A percentile compares a stretch with the other conserved stretches of the same genome.
These are phyloP conservation scores for Eilema sororculum DNA, from an alignment of 2,888 invertebrate genomes.

Conservation along the genomic window DNA sequence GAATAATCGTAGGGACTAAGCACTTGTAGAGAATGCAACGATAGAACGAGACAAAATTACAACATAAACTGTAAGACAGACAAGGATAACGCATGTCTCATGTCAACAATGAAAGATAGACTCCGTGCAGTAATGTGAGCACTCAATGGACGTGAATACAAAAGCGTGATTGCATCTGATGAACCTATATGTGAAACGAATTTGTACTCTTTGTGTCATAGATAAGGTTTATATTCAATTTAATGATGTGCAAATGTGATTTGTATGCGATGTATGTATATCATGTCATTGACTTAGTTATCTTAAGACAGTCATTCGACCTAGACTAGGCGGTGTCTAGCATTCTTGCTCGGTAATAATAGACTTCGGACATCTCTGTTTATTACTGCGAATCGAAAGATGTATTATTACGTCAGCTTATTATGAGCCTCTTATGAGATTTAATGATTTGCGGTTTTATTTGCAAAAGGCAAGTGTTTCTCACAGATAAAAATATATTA, in stretches of 20 bases:
- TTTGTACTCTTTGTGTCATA: slow-evolving; percentile 21
- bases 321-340: slow-evolving; percentile 47
- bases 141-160: slow-evolving; percentile 71
- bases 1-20: slow-evolving; percentile 44
- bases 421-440: slow-evolving; percentile 25
- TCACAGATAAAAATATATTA: slow-evolving; percentile 31
- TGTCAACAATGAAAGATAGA: slow-evolving; percentile 77
- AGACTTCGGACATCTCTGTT: slow-evolving; percentile 41
- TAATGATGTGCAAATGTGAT: slow-evolving; percentile 31
- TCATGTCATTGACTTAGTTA: slow-evolving; percentile 76
- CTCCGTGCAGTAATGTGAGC: slow-evolving; percentile 76
- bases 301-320: slow-evolving; percentile 66
- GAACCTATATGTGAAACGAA: slow-evolving; percentile 34
- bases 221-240: slow-evolving; percentile 31
- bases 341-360: slow-evolving; percentile 52
- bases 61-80: slow-evolving; percentile 30
- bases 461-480: slow-evolving; percentile 42
- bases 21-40: slow-evolving; percentile 53
- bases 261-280: slow-evolving; percentile 50
- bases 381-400: slow-evolving; percentile 25
- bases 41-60: slow-evolving; percentile 41
- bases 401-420: slow-evolving; percentile 32
- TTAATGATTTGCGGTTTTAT: slow-evolving; percentile 36
- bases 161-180: slow-evolving; percentile 47
- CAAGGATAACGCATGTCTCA: slow-evolving; percentile 58